phyloP scores from a whole-genome alignment of 2,888 invertebrate genomes.

The Folsomia manolachei region DNA sequence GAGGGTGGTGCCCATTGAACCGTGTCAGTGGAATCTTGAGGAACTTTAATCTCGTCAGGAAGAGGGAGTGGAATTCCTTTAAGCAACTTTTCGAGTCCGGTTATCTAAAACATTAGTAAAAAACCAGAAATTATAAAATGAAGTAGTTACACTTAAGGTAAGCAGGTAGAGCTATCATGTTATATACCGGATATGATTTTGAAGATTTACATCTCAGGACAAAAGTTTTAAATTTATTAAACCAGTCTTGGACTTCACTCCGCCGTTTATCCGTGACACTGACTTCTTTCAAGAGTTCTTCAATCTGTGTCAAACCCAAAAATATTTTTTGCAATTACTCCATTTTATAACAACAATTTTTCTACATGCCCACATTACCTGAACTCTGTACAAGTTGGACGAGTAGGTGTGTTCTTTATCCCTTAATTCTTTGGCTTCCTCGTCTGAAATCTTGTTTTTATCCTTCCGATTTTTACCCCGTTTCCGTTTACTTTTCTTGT shows the following conservation, averaged over 20 bases:
- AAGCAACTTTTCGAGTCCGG: slow-evolving; percentile 19
- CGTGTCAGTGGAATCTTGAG: background rate
- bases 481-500: slow-evolving; percentile 21
- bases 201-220: slow-evolving; percentile 13
- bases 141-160: background rate
- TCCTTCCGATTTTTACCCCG: slow-evolving; percentile 8
- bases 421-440: slow-evolving; percentile 33
- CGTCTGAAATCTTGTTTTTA: slow-evolving; percentile 18
- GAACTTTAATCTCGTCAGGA: slow-evolving; percentile 21
- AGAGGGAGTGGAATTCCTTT: slow-evolving; percentile 31
- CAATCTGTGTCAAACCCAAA: slow-evolving; percentile 24
- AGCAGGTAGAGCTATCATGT: background rate
- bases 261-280: slow-evolving; percentile 21
- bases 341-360: background rate
- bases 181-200: slow-evolving; percentile 11
- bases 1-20: slow-evolving; percentile 38
- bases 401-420: slow-evolving; percentile 35
- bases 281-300: slow-evolving; percentile 41
- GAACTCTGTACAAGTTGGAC: slow-evolving; percentile 40
- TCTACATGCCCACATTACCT: slow-evolving; percentile 24
- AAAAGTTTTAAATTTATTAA: slow-evolving; percentile 27
- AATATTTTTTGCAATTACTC: background rate
- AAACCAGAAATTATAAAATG: background rate
- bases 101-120: slow-evolving; percentile 9
- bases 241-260: slow-evolving; percentile 32